phyloP scores from a whole-genome alignment of 2,888 invertebrate genomes.

The Leptinotarsa rubiginosa region DNA sequence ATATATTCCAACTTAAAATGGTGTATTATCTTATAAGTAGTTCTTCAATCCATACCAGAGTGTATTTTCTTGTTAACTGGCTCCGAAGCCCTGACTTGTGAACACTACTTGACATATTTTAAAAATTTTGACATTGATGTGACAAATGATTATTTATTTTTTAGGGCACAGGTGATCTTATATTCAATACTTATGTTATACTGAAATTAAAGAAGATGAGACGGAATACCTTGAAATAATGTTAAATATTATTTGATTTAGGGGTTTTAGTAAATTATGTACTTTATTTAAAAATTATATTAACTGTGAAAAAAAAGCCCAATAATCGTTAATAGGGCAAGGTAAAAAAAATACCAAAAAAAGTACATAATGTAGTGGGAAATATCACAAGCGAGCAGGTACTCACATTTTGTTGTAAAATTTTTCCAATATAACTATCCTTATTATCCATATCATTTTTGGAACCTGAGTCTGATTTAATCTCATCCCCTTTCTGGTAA shows the following conservation, averaged over 20 bases:
- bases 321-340: too few species aligned
- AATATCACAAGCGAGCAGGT: neutral
- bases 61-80: conserved; percentile 46
- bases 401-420: conserved; percentile 45
- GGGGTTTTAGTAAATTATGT: neutral
- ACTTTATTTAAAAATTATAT: conserved; percentile 1
- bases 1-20: neutral
- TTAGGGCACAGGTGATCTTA: neutral
- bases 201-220: too few species aligned
- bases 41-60: conserved; percentile 43
- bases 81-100: conserved; percentile 45
- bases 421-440: conserved; percentile 43
- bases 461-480: conserved; percentile 46
- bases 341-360: neutral
- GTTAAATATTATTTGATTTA: neutral
- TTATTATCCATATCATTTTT: conserved; percentile 50
- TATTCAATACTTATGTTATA: too few species aligned
- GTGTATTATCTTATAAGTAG: neutral
- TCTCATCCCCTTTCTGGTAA: conserved; percentile 66
- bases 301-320: neutral
- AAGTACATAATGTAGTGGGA: neutral
- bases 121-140: conserved; percentile 42
- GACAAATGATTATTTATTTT: conserved; percentile 34
- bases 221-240: too few species aligned
- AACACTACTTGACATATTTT: conserved; percentile 49